These are phyloP conservation scores for Drosophila kanapiae DNA, from an alignment of 1,140 invertebrate species.

Conservation along the genomic window DNA sequence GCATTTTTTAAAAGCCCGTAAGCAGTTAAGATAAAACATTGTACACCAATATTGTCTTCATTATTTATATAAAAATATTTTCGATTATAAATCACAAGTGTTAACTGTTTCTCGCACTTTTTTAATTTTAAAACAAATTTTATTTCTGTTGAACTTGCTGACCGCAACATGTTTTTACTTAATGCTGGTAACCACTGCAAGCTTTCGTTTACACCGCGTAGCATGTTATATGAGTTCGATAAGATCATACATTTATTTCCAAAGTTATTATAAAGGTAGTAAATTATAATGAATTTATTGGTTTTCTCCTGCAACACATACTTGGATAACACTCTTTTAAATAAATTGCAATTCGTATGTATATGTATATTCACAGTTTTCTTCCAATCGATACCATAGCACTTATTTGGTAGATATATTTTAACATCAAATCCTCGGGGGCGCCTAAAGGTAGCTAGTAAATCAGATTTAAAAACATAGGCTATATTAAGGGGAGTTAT, in stretches of 20 bases:
- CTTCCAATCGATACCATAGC: constrained; percentile 50
- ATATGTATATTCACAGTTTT: constrained; percentile 1
- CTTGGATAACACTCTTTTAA: constrained; percentile 13
- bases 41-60: constrained; percentile 56
- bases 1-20: constrained; percentile 57
- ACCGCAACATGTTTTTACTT: constrained; percentile 10
- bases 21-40: constrained; percentile 79
- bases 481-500: constrained; percentile 43
- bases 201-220: constrained; percentile 11
- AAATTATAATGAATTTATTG: constrained; percentile 33
- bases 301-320: constrained; percentile 3
- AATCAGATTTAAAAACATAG: constrained; percentile 62
- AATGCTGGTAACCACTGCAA: constrained; percentile 8
- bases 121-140: constrained; percentile 67
- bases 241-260: constrained; percentile 25
- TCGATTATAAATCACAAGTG: constrained; percentile 69
- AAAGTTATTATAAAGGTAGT: constrained; percentile 9
- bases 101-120: constrained; percentile 32
- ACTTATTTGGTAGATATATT: constrained; percentile 57
- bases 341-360: constrained; percentile 45
- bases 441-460: constrained; percentile 62
- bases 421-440: constrained; percentile 58
- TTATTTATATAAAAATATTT: constrained; percentile 65
- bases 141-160: constrained; percentile 46
- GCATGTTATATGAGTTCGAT: constrained; percentile 35